Evolutionary conservation across 1,140 invertebrate species (phyloP).

Genomic region (Micrasema minimum): DNA sequence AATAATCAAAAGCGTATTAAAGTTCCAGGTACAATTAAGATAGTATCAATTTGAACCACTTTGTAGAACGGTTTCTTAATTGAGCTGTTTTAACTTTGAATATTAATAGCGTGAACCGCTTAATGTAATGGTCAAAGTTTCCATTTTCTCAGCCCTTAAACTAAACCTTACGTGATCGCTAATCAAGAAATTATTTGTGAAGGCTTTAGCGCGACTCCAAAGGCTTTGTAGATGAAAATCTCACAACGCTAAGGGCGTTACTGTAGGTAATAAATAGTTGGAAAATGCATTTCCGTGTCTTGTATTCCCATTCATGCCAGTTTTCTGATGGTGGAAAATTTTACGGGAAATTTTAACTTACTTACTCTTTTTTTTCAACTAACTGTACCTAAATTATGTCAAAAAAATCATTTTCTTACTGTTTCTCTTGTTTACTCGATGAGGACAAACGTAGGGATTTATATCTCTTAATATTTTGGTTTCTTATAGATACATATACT

Average conservation of each 20-base stretch:
- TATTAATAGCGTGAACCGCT: slow-evolving; percentile 26
- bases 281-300: slow-evolving; percentile 40
- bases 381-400: too few relatives aligned
- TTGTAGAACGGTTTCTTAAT: slow-evolving; percentile 24
- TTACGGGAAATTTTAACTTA: too few relatives aligned
- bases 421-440: too few relatives aligned
- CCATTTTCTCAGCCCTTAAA: slow-evolving; percentile 20
- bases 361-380: too few relatives aligned
- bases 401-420: too few relatives aligned
- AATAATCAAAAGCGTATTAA: neutral
- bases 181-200: slow-evolving; percentile 49
- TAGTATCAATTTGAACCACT: slow-evolving; percentile 26
- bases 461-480: too few relatives aligned
- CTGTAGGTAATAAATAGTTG: slow-evolving; percentile 27
- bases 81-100: slow-evolving; percentile 28
- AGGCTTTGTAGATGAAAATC: slow-evolving; percentile 19
- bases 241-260: slow-evolving; percentile 15
- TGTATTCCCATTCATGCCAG: slow-evolving; percentile 28
- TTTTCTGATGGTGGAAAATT: neutral
- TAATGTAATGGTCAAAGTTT: slow-evolving; percentile 34
- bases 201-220: slow-evolving; percentile 35
- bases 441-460: too few relatives aligned
- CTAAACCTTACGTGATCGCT: slow-evolving; percentile 40
- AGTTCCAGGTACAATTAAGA: slow-evolving; percentile 5
- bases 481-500: too few relatives aligned